Percentiles rank a stretch among this genome's conserved stretches.
Conservation (phyloP, 1,140 invertebrate genomes). For the Pseudoatta argentina region DNA sequence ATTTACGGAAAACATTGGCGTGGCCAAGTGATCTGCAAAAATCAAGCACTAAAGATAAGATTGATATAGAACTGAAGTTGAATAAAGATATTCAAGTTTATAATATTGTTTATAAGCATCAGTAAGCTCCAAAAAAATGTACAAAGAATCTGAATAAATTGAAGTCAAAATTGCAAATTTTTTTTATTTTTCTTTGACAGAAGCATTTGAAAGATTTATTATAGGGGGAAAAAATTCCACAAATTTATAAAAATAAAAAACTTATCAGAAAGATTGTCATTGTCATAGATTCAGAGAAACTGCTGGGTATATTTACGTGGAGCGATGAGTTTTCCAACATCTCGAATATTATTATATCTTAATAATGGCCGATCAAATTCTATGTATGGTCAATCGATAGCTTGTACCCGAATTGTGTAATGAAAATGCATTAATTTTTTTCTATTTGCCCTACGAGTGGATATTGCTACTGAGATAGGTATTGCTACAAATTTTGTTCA, state of each 20-base stretch:
- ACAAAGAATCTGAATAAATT: neutral
- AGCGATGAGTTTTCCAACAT: too few species aligned
- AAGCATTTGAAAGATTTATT: slow-evolving; percentile 58
- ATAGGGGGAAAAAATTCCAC: neutral
- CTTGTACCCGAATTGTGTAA: too few species aligned
- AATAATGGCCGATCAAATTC: too few species aligned
- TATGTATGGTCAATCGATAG: too few species aligned
- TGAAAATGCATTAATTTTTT: too few species aligned
- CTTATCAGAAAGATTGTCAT: too few species aligned
- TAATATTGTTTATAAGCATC: neutral
- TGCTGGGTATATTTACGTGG: too few species aligned
- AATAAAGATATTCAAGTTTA: slow-evolving; percentile 17
- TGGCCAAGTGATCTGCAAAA: slow-evolving; percentile 49
- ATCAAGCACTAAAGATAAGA: neutral
- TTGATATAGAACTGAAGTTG: slow-evolving; percentile 35
- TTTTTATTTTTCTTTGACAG: slow-evolving; percentile 37
- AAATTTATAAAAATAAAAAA: neutral
- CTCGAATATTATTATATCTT: too few species aligned
- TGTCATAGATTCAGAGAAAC: too few species aligned
- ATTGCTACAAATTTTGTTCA: too few species aligned
- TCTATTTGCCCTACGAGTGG: too few species aligned
- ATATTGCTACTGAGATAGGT: too few species aligned
- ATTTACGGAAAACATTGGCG: slow-evolving; percentile 14
- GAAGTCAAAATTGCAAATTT: slow-evolving; percentile 36
- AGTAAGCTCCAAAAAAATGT: neutral